Evolutionary conservation across 2,797 vertebrate species (phyloP), one percentile per base, ranked within the genome.

Genomic region (Cynodonichthys magdalenae): DNA sequence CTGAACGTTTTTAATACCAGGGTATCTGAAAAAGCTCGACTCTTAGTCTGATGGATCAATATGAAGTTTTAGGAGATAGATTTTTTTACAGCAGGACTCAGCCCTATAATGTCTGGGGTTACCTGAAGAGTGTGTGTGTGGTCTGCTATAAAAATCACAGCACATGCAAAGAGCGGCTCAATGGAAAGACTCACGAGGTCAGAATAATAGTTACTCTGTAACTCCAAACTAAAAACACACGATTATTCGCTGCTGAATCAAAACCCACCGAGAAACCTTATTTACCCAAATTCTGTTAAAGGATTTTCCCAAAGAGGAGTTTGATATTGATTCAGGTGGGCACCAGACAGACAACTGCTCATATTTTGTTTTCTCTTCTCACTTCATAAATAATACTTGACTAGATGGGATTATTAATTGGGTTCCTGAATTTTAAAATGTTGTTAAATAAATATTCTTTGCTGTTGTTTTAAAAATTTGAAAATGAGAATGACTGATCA

Each of bases 151-250:
- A 49, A 61, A 54, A 65, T 1, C 63, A 75, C 39, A 61, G 68
- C 64, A 50, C 56, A 74, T 39, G 59, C 65, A 69, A 79, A 71
- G 72, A 47, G 42, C 18, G 58, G 59, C 44, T 67, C 48, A 27
- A 48, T 57, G 20, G 46, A 70, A 68, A 79, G 42, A 48, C 41
- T 15, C 70, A 64, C 78, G 77, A 77, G 84, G 83, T 81, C 66
- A 75, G 62, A 77, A 87, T 80, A 87, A 87, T 79, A 84, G 74
- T 79, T 65, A 20, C 56, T 74, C 74, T 87, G 82, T 75, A 86
- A 90, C 88, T 79, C 53, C 59, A 86, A 59, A 71, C 83, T 85
- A 54, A 71, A 72, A 82, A 81, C 79, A 85, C 74, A 77, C 0
- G 0, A 74, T 87, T 81, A 85, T 65, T 36, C 34, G 61, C 19